Evolutionary conservation across 2,888 invertebrate species (phyloP).

Genomic region (Ormyrus rosae): DNA sequence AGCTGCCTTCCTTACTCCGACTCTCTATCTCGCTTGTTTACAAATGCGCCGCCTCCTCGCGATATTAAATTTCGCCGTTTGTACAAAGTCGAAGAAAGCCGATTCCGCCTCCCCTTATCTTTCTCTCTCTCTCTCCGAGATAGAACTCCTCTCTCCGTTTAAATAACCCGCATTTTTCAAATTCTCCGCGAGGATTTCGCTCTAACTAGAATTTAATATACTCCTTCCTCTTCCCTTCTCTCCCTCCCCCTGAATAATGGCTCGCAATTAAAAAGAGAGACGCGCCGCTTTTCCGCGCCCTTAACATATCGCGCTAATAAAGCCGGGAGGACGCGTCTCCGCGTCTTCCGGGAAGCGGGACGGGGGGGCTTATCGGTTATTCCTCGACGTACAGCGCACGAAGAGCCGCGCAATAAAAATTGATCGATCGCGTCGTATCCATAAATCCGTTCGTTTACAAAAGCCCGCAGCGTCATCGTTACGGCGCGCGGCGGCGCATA

Average conservation of each 20-base stretch:
- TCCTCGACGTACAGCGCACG: too few species aligned
- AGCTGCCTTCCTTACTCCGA: too few species aligned
- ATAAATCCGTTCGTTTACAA: slow-evolving; percentile 30
- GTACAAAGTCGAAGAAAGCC: background rate
- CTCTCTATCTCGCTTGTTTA: slow-evolving; percentile 8
- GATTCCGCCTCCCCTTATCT: too few species aligned
- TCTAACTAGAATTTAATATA: slow-evolving; percentile 26
- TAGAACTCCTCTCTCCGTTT: background rate
- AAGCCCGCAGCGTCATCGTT: background rate
- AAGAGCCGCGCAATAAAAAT: slow-evolving; percentile 20
- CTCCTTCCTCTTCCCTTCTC: background rate
- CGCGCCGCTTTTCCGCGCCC: background rate
- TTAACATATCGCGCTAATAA: too few species aligned
- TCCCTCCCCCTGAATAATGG: background rate
- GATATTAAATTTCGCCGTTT: slow-evolving; percentile 28
- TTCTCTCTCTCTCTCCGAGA: too few species aligned
- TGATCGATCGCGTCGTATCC: slow-evolving; percentile 20
- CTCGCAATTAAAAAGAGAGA: background rate
- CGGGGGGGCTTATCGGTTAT: too few species aligned
- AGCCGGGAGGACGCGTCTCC: too few species aligned
- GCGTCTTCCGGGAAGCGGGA: too few species aligned
- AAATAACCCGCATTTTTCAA: slow-evolving; percentile 34
- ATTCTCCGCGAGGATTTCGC: background rate
- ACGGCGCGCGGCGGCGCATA: slow-evolving; percentile 8
- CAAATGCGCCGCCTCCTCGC: background rate